Base-by-base conservation (phyloP, 2,888 invertebrate genomes). In the Drosophila borborema region DNA sequence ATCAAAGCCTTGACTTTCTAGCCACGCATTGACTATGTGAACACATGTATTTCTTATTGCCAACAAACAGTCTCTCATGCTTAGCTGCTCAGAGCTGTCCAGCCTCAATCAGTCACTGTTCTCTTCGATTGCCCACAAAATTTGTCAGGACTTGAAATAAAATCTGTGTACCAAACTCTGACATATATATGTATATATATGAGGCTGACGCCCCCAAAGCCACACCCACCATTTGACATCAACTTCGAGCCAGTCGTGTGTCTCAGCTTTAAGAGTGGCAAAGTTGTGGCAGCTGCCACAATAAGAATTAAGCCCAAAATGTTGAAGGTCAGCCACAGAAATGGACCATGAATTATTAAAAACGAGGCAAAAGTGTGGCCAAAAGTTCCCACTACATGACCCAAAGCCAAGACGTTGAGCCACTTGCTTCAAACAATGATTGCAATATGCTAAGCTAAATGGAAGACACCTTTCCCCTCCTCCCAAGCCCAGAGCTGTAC, bases 301-400 rank as follows among this genome's bases (percentile, higher is more conserved):
- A 69, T 76, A 64, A 46, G 76, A 81, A 76, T 69, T 81, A 74
- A 73, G 74, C 82, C 88, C 76, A 54, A 79, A 74, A 81, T 77
- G 76, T 73, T 69, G 82, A 87, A 85, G 90, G 85, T 85, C 90
- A 87, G 64, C 90, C 88, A 64, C 82, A 81, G 65, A 62, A 71
- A 77, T 78, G 80, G 65, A 80, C 79, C 80, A 89, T 87, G 85
- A 86, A 86, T 86, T 86, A 89, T 86, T 89, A 85, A 87, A 84
- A 80, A 64, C 77, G 64, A 68, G 49, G 38, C 69, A 46, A 38
- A 70, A 65, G 66, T 73, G 60, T 68, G 65, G 64, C 71, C 66
- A 59, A 62, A 61, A 63, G 63, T 59, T 64, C 55, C 53, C 72
- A 66, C 65, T 60, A 62, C 71, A 84, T 89, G 90, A 87, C 85